Evolutionary conservation across 2,113 vertebrate species (phyloP), one percentile per base, ranked within the genome.

Genomic region (Blennius ocellaris): DNA sequence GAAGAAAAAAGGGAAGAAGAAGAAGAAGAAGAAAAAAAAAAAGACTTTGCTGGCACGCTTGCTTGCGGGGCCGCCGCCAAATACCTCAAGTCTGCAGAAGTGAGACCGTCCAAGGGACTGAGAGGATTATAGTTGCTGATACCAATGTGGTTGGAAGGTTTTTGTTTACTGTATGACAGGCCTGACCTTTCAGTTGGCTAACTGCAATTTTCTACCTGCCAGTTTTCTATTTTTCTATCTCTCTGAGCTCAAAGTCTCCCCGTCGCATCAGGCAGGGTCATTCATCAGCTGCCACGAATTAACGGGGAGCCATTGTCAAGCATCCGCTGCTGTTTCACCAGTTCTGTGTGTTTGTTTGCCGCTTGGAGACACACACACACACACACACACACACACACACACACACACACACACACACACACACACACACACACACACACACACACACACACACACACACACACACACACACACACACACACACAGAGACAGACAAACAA

Each of bases 211-310:
- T 39, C 37, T 52, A 57, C 56, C 69, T 43, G 48, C 53, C 51
- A 39, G n/a, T 48, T 59, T 63, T 21, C 14, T 15, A 3, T 56
- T 56, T 75, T 47, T 66, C 53, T 11, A 54, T 69, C 36, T 38
- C 44, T 12, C 38, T 47, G 39, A 50, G 58, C 36, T 44, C 68
- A 11, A 41, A 38, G 51, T 51, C 43, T 69, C 53, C 58, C 52
- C 49, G 30, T 40, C n/a, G 37, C 65, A 39, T 66, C 63, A 52
- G 11, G 48, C 5, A 5, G n/a, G 62, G 63, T 45, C 39, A 78
- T 80, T 83, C 41, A 80, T 87, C 77, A 72, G 55, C 61, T 64
- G 69, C 45, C 41, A 50, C 51, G 45, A 65, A 76, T 45, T 57
- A 58, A 67, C 12, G 55, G 50, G 47, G 56, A 69, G 39, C 71